A percentile compares a stretch with the other conserved stretches of the same genome.
Conservation (phyloP, 2,888 invertebrate genomes). For the Pyrrhosoma nymphula region DNA sequence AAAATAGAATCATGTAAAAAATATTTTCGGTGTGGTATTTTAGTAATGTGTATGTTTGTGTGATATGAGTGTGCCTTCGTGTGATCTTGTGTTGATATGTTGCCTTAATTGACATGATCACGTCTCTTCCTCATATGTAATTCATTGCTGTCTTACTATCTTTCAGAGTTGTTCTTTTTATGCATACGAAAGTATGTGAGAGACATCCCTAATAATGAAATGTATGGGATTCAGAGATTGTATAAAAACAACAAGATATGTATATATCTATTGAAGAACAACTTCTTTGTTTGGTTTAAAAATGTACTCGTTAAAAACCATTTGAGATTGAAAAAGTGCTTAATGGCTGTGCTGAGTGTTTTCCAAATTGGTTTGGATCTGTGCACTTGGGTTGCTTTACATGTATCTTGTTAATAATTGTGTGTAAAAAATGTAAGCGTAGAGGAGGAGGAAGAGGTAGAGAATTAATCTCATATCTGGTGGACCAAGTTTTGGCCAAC, state of each 20-base stretch:
- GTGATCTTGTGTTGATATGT: constrained; percentile 55
- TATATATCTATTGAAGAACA: constrained; percentile 7
- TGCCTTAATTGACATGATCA: constrained; percentile 61
- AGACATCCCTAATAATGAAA: background rate
- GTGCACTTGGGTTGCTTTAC: constrained; percentile 55
- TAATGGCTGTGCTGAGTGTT: constrained; percentile 57
- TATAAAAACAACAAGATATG: background rate
- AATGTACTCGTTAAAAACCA: constrained; percentile 28
- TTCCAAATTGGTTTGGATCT: constrained; percentile 26
- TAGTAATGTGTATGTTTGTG: constrained; percentile 65
- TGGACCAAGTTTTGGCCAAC: constrained; percentile 14
- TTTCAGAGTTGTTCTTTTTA: constrained; percentile 44
- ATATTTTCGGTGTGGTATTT: constrained; percentile 66
- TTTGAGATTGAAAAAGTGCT: constrained; percentile 31
- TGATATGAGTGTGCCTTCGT: constrained; percentile 67
- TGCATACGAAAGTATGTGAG: background rate
- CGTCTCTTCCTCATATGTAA: constrained; percentile 58
- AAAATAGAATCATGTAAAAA: constrained; percentile 49
- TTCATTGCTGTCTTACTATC: constrained; percentile 54
- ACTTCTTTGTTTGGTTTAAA: constrained; percentile 5
- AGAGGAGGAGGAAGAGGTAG: constrained; percentile 23
- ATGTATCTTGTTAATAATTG: constrained; percentile 54
- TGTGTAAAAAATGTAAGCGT: constrained; percentile 27
- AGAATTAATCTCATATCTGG: constrained; percentile 58
- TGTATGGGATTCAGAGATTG: background rate